Evolutionary conservation across 1,140 invertebrate genomes (phyloP).

Genomic region (Bicyclus anynana): DNA sequence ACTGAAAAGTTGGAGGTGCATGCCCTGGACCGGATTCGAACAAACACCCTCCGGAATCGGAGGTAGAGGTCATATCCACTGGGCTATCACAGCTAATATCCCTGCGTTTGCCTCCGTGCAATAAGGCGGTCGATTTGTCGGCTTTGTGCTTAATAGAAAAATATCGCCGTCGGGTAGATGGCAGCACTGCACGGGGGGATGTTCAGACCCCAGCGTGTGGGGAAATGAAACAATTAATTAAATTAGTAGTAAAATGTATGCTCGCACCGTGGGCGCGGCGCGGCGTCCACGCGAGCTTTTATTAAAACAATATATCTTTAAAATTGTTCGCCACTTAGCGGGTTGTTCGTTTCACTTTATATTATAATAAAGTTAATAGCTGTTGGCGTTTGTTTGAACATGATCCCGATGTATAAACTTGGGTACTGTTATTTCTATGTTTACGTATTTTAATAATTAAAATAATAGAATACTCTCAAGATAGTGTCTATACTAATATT

Average conservation of each 20-base stretch:
- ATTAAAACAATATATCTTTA: constrained; percentile 68
- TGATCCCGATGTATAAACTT: too few relatives aligned
- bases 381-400: constrained; percentile 1
- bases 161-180: constrained; percentile 48
- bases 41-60: too few relatives aligned
- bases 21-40: too few relatives aligned
- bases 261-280: constrained; percentile 41
- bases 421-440: too few relatives aligned
- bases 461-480: too few relatives aligned
- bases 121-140: constrained; percentile 54
- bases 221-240: constrained; percentile 69
- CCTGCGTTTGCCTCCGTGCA: constrained; percentile 32
- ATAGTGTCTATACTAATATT: too few relatives aligned
- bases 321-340: constrained; percentile 35
- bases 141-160: constrained; percentile 61
- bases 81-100: too few relatives aligned
- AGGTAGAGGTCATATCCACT: too few relatives aligned
- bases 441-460: too few relatives aligned
- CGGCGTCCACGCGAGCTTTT: constrained; percentile 39
- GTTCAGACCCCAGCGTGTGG: constrained; percentile 39
- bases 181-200: constrained; percentile 25
- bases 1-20: too few relatives aligned
- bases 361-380: constrained; percentile 19
- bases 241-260: constrained; percentile 70
- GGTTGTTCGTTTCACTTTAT: constrained; percentile 20